Evolutionary conservation across 2,113 vertebrate species (phyloP), one percentile per base, ranked within the genome.

Genomic region (Eira barbara): DNA sequence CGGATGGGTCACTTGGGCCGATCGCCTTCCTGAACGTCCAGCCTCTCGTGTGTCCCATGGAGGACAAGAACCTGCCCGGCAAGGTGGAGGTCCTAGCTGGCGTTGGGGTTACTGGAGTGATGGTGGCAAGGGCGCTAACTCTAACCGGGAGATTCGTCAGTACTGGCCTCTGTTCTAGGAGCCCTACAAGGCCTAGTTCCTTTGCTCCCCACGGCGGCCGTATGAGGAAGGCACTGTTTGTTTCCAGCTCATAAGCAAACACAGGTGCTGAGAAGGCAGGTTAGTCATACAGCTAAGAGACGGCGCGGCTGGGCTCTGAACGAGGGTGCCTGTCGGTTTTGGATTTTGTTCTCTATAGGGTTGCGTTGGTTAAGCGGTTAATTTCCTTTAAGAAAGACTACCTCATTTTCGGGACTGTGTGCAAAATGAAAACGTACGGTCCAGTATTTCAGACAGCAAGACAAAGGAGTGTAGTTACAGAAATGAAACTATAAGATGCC

Each of bases 1-100:
- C 5, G 10, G 20, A 7, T 7, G 18, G 15, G 42, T 7, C 2
- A 25, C 20, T 13, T 7, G 63, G 83, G 31, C 34, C 1, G 14
- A 23, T 31, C 74, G 11, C 55, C 29, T n/a, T 49, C 45, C 23
- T 47, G 29, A 81, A 4, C 31, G 20, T 36, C 17, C 52, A 6
- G 31, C 31, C 39, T 36, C n/a, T 11, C 10, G 0, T 4, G 18
- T 21, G 34, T 13, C 3, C 7, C 1, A 1, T 23, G 27, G n/a
- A 29, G 27, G 25, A 10, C 2, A 8, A 14, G 27, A 2, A 65
- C 29, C 45, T 12, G 18, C 34, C 39, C 10, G 25, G 36, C 17
- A 7, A 36, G 79, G 45, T 4, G n/a, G 1, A 9, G 73, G 17
- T 17, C 9, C 0, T 34, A 39, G 49, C 34, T 4, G 34, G 2